Evolutionary conservation across 2,888 invertebrate species (phyloP).

Genomic region (Meteorus cinctellus): DNA sequence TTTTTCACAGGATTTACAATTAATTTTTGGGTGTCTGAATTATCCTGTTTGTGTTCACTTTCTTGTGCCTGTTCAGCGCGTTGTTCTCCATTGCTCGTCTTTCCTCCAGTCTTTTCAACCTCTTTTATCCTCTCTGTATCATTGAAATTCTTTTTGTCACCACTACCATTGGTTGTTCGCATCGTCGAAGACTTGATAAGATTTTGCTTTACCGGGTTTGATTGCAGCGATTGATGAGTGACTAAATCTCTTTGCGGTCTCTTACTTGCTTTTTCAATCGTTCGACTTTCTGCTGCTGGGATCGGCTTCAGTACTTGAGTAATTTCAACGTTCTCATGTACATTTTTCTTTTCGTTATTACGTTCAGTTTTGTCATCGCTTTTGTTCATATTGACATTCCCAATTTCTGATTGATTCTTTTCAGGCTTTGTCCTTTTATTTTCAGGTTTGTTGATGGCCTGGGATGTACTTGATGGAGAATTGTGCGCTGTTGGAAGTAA

Average conservation of each 20-base stretch:
- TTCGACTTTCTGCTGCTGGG: background rate
- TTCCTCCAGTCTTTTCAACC: constrained; percentile 47
- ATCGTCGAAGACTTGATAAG: background rate
- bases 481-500: too few species aligned
- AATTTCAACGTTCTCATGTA: background rate
- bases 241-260: constrained; percentile 23
- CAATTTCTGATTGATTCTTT: constrained; percentile 5
- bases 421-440: background rate
- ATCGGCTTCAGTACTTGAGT: background rate
- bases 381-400: background rate
- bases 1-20: too few species aligned
- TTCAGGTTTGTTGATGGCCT: background rate
- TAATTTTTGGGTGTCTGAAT: background rate
- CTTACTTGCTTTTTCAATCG: constrained; percentile 3
- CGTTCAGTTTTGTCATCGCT: background rate
- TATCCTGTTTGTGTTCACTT: background rate
- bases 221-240: background rate
- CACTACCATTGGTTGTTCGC: too few species aligned
- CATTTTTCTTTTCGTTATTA: constrained; percentile 32
- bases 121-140: constrained; percentile 41
- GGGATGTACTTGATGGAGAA: too few species aligned
- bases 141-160: too few species aligned
- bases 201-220: background rate
- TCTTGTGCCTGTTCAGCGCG: constrained; percentile 20
- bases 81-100: constrained; percentile 13